These are phyloP conservation scores for Hystrix cristata DNA, from an alignment of 2,113 vertebrate genomes.

Conservation along the genomic window DNA sequence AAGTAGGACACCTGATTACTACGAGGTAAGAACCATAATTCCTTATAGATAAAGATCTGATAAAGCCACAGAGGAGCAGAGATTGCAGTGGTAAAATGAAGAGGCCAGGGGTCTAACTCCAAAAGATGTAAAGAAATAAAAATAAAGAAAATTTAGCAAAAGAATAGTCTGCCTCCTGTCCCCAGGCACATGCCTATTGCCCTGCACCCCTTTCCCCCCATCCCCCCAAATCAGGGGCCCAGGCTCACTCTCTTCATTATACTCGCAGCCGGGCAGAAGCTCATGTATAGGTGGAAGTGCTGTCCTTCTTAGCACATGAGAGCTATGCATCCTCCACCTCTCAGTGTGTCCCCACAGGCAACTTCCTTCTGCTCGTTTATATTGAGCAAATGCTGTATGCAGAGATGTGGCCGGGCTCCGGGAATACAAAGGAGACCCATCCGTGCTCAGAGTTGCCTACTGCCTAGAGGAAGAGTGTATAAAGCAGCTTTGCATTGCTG, in stretches of 20 bases:
- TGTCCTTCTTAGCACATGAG: accelerated
- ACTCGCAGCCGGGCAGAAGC: not conserved
- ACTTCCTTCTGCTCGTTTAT: not conserved
- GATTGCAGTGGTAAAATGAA: accelerated
- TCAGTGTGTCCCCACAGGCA: not conserved
- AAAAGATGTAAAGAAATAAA: not conserved
- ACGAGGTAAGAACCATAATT: not conserved
- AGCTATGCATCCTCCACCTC: accelerated
- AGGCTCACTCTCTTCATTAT: not conserved
- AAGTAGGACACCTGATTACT: not conserved
- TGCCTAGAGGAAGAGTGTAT: not conserved
- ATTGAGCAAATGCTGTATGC: not conserved
- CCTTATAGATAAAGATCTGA: not conserved
- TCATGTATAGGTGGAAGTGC: accelerated
- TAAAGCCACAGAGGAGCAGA: not conserved
- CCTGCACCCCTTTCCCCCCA: not conserved
- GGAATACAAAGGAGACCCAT: accelerated
- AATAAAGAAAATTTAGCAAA: not conserved
- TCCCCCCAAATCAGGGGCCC: not conserved
- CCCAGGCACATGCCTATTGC: accelerated
- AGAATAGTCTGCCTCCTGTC: not conserved
- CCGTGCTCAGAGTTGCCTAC: too few relatives aligned
- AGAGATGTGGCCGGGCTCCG: not conserved
- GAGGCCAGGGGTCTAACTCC: not conserved
- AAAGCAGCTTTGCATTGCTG: not conserved